Percentiles rank a stretch among this genome's conserved stretches.
These are phyloP conservation scores for Nomada fabriciana DNA, from an alignment of 2,888 invertebrate species.

Conservation along the genomic window DNA sequence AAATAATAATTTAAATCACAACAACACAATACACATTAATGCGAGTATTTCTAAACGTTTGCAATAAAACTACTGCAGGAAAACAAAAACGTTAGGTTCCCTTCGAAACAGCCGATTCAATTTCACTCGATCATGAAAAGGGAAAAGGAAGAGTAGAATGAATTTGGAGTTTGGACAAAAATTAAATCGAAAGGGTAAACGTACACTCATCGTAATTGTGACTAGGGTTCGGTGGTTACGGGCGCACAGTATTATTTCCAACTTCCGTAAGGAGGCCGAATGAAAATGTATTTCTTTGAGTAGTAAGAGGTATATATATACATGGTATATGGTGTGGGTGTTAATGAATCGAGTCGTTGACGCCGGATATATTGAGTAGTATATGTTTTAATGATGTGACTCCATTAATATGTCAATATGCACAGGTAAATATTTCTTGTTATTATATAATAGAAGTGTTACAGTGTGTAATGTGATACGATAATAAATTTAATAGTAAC, in stretches of 20 bases:
- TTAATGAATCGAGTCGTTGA: constrained; percentile 83
- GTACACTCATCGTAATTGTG: no score
- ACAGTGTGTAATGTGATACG: constrained; percentile 84
- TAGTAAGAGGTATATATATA: constrained; percentile 64
- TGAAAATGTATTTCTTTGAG: constrained; percentile 53
- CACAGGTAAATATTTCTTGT: constrained; percentile 83
- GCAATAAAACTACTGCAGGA: background rate
- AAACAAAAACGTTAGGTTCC: no score
- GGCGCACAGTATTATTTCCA: constrained; percentile 1
- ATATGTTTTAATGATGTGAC: constrained; percentile 84
- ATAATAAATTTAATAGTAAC: constrained; percentile 75
- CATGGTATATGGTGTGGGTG: constrained; percentile 84
- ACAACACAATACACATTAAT: no score
- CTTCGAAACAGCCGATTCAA: background rate
- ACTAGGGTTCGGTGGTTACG: background rate
- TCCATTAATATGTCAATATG: constrained; percentile 83
- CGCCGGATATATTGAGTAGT: constrained; percentile 82
- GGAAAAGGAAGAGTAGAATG: background rate
- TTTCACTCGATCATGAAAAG: background rate
- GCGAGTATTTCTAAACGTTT: background rate
- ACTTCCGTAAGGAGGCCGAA: background rate
- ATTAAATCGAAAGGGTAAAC: no score
- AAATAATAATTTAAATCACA: no score
- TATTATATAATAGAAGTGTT: constrained; percentile 83
- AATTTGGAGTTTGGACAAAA: no score